Evolutionary conservation across 2,797 vertebrate species (phyloP).

Genomic region (Benthosema pterotum): DNA sequence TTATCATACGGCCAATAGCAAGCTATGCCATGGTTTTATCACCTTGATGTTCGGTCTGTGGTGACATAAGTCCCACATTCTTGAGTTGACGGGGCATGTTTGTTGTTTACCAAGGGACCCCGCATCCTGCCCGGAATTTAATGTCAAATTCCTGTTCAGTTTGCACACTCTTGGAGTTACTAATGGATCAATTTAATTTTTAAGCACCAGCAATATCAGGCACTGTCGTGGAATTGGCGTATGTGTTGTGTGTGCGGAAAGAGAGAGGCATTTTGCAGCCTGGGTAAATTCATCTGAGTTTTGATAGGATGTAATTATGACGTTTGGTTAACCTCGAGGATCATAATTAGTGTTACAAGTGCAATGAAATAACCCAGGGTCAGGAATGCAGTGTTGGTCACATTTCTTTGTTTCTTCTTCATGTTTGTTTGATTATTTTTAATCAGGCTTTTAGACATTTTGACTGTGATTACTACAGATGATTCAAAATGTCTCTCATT

Average conservation of each 20-base stretch:
- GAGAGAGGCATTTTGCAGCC: constrained; percentile 36
- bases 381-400: neutral
- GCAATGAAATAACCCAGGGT: constrained; percentile 7
- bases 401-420: neutral
- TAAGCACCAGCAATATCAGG: constrained; percentile 22
- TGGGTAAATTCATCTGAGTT: constrained; percentile 37
- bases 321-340: constrained; percentile 38
- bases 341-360: constrained; percentile 20
- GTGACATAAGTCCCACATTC: too few relatives aligned
- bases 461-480: neutral
- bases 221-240: constrained; percentile 49
- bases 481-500: neutral
- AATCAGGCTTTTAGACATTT: constrained; percentile 5
- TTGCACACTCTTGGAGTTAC: too few relatives aligned
- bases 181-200: constrained; percentile 13
- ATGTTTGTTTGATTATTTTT: too few relatives aligned
- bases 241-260: constrained; percentile 11
- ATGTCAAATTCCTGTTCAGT: too few relatives aligned
- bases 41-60: too few relatives aligned
- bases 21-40: too few relatives aligned
- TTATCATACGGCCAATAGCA: too few relatives aligned
- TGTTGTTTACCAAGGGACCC: too few relatives aligned
- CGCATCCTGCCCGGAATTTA: too few relatives aligned
- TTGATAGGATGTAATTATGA: constrained; percentile 20
- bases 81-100: too few relatives aligned